Evolutionary conservation across 2,888 invertebrate species (phyloP).

Genomic region (Bembecia ichneumoniformis): DNA sequence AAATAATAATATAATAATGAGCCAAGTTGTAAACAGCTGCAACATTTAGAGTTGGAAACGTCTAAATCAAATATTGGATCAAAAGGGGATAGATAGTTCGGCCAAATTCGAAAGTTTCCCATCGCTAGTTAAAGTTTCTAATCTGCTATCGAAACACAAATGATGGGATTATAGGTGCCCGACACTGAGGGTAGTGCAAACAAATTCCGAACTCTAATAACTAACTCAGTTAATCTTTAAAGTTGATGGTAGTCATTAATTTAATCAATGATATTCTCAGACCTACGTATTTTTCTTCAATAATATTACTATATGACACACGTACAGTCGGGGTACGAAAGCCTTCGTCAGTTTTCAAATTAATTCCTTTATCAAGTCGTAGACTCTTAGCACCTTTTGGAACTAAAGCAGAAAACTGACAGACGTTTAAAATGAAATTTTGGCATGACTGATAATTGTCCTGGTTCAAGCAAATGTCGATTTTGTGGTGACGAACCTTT

Average conservation of each 20-base stretch:
- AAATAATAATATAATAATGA: not conserved
- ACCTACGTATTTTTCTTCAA: too few species aligned
- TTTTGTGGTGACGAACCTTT: too few species aligned
- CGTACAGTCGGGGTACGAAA: too few species aligned
- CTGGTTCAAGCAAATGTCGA: too few species aligned
- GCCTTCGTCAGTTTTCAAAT: too few species aligned
- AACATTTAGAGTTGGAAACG: not conserved
- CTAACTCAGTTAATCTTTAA: not conserved
- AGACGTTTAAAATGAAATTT: too few species aligned
- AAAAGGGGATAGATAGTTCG: not conserved
- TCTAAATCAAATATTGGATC: not conserved
- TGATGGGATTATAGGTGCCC: slow-evolving; percentile 1
- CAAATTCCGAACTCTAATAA: slow-evolving; percentile 1
- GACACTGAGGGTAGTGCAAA: not conserved
- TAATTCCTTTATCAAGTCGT: too few species aligned
- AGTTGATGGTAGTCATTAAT: not conserved
- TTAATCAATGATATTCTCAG: not conserved
- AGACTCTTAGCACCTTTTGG: too few species aligned
- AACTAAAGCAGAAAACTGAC: too few species aligned
- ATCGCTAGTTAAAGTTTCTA: not conserved
- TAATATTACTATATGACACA: too few species aligned
- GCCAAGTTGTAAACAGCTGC: not conserved
- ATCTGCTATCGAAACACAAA: slow-evolving; percentile 1
- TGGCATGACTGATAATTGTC: too few species aligned
- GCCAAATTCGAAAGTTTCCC: not conserved